Evolutionary conservation across 53 echinoderm and acorn worm genomes (phyloP).

Genomic region (Antedon mediterranea): DNA sequence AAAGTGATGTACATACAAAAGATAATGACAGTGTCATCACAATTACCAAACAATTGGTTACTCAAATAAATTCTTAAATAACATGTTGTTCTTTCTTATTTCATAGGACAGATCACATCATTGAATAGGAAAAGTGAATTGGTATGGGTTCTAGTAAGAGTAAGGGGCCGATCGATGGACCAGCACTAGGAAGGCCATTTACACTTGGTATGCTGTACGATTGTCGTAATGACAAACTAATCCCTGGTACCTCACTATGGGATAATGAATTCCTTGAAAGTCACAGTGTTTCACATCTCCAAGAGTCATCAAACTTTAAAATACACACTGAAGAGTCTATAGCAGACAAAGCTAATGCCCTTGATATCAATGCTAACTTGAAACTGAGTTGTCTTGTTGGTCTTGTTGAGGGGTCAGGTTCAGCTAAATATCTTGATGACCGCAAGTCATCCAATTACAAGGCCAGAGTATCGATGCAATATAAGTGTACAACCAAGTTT

Average conservation of each 20-base stretch:
- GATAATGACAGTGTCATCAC: too few relatives aligned
- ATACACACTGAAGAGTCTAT: constrained; percentile 10
- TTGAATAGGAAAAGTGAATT: too few relatives aligned
- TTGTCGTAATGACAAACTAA: constrained; percentile 16
- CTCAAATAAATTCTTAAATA: too few relatives aligned
- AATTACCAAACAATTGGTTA: too few relatives aligned
- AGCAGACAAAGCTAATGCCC: constrained; percentile 13
- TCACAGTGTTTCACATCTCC: neutral
- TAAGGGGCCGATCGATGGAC: too few relatives aligned
- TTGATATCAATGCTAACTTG: constrained; percentile 13
- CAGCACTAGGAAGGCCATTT: constrained; percentile 25
- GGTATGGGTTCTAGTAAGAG: too few relatives aligned
- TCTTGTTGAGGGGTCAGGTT: constrained; percentile 17
- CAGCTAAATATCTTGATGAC: constrained; percentile 27
- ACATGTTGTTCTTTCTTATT: too few relatives aligned
- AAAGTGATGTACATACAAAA: too few relatives aligned
- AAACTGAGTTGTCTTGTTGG: constrained; percentile 27
- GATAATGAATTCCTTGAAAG: constrained; percentile 5
- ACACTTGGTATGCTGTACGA: constrained; percentile 41
- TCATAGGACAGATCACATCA: too few relatives aligned
- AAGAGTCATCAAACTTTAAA: too few relatives aligned
- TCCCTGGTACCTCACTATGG: constrained; percentile 36
- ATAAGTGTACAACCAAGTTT: constrained; percentile 31
- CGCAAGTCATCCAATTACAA: constrained; percentile 4
- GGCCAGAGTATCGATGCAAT: constrained; percentile 29